Base-by-base conservation (phyloP, 2,888 invertebrate species). In the Chymomyza amoena region DNA sequence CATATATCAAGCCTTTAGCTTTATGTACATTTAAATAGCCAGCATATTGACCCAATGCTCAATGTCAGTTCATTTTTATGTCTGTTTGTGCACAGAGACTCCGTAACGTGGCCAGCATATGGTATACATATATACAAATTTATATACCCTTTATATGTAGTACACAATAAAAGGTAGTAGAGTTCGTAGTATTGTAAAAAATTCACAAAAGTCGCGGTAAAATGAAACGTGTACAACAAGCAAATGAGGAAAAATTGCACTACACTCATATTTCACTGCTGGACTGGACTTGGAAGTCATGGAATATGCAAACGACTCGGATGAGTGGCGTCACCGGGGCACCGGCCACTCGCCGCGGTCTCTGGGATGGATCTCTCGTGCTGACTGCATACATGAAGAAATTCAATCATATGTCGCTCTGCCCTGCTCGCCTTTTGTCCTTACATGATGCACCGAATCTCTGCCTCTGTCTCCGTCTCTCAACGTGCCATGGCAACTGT, bases 21-120 rank as follows among this genome's bases (percentile, higher is more conserved):
- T 66, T 69, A 61, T 51, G 45, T 39, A 52, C 39, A 61, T 64
- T 68, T 66, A 66, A 68, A 76, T 61, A 25, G 59, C 69, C 59
- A 20, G 57, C 66, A 68, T 76, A 68, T 76, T 76, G 76, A 70
- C 65, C 62, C 68, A 70, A 73, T 73, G 45, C 69, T 66, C 50
- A 51, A 52, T 65, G 65, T 18, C 20, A 32, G 59, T 61, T 56
- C 45, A 64, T 62, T 61, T 60, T 60, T 51, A n/a, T 36, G 61
- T 64, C 62, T 71, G 62, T 66, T 69, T 71, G 69, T 59, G 9
- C 61, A 65, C 52, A n/a, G 71, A 28, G 9, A 63, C 69, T 66
- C 64, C n/a, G n/a, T 36, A 54, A 64, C 59, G 18, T 10, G 39
- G 64, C 51, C 51, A 51, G 16, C 51, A 15, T n/a, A 51, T 32